A percentile compares a stretch with the other conserved stretches of the same genome.
These are phyloP conservation scores for Pungitius pungitius DNA, from an alignment of 2,113 vertebrate genomes.

Conservation along the genomic window DNA sequence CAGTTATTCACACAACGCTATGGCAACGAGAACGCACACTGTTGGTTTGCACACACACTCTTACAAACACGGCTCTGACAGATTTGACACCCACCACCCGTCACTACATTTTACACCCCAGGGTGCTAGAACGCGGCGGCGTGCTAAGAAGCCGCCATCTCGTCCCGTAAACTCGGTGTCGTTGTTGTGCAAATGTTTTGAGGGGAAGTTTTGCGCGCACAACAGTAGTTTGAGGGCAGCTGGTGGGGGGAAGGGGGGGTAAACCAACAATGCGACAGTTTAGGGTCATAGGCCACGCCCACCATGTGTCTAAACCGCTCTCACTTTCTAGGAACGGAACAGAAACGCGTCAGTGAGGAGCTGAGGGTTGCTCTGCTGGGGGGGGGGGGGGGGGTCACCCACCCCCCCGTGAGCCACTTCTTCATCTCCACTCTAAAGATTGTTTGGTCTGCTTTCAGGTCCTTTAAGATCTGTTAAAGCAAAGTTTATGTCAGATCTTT, in stretches of 20 bases:
- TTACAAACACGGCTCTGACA: slow-evolving; percentile 43
- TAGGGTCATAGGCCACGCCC: slow-evolving; percentile 43
- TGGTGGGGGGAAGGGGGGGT: background rate
- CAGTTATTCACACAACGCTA: slow-evolving; percentile 51
- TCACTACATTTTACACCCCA: slow-evolving; percentile 41
- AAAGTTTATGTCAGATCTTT: background rate
- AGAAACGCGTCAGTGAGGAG: slow-evolving; percentile 4
- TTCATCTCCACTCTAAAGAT: no score
- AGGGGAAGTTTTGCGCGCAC: slow-evolving; percentile 60
- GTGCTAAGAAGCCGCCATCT: slow-evolving; percentile 63
- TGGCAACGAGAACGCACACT: slow-evolving; percentile 28
- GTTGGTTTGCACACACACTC: slow-evolving; percentile 33
- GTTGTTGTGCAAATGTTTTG: slow-evolving; percentile 70
- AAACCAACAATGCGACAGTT: slow-evolving; percentile 16
- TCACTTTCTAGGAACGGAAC: slow-evolving; percentile 30
- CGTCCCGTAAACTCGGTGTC: slow-evolving; percentile 46
- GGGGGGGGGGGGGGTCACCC: no score
- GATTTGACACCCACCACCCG: slow-evolving; percentile 66
- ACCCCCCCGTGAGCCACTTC: no score
- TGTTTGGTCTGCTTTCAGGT: no score
- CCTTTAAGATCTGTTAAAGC: background rate
- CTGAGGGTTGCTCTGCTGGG: background rate
- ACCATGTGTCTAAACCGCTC: slow-evolving; percentile 47
- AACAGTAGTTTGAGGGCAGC: slow-evolving; percentile 56
- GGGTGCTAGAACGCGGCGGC: slow-evolving; percentile 45